Evolutionary conservation across 2,888 invertebrate genomes (phyloP).

Genomic region (Cheilosia scutellata): DNA sequence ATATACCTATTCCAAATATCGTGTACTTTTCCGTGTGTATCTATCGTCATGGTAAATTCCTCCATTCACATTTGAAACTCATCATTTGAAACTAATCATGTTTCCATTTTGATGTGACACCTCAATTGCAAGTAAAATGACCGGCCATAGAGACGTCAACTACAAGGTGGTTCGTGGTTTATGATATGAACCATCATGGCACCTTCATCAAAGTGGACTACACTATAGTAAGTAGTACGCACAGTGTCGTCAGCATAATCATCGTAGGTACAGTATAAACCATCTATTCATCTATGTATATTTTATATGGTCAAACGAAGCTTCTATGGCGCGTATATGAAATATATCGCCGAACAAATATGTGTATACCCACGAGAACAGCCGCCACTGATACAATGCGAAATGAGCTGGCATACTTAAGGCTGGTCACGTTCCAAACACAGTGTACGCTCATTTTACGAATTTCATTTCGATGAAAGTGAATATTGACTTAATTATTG

Average conservation of each 20-base stretch:
- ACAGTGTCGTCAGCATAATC: neutral
- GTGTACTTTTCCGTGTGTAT: no score
- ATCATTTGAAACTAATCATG: constrained; percentile 69
- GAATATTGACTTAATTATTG: constrained; percentile 76
- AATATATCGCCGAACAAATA: constrained; percentile 65
- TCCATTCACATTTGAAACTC: constrained; percentile 21
- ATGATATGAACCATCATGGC: neutral
- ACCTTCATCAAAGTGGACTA: neutral
- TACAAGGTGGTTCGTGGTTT: constrained; percentile 5
- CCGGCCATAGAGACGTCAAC: constrained; percentile 22
- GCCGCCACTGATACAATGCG: constrained; percentile 64
- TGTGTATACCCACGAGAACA: constrained; percentile 20
- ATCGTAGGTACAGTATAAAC: constrained; percentile 3
- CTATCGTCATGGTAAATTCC: neutral
- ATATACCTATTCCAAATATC: neutral
- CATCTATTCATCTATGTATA: constrained; percentile 54
- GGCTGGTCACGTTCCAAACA: constrained; percentile 73
- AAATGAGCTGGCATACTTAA: constrained; percentile 73
- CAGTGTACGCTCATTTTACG: constrained; percentile 72
- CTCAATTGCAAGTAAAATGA: constrained; percentile 43
- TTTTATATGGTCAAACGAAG: constrained; percentile 3
- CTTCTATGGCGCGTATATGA: constrained; percentile 42
- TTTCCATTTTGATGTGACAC: constrained; percentile 56
- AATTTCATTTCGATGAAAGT: constrained; percentile 76
- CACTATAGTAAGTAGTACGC: neutral